These are phyloP conservation scores for Boloria euphrosyne DNA, from an alignment of 2,888 invertebrate genomes.

Conservation along the genomic window DNA sequence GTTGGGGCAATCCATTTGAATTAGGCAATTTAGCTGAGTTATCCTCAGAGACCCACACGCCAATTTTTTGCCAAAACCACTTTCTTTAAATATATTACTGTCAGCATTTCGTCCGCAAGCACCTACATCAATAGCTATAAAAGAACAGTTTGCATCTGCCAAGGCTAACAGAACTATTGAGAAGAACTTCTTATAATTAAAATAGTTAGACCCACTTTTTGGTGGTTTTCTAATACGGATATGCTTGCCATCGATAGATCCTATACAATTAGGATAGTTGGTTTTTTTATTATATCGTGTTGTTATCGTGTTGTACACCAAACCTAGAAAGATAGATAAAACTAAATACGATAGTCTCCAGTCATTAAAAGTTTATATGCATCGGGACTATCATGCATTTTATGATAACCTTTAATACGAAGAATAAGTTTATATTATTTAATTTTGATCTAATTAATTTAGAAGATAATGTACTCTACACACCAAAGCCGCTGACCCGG, in stretches of 20 bases:
- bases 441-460: too few relatives aligned
- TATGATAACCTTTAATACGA: too few relatives aligned
- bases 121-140: slow-evolving; percentile 39
- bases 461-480: too few relatives aligned
- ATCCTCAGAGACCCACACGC: slow-evolving; percentile 22
- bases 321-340: too few relatives aligned
- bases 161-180: slow-evolving; percentile 40
- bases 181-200: slow-evolving; percentile 37
- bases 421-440: too few relatives aligned
- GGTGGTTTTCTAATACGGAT: slow-evolving; percentile 39
- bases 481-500: too few relatives aligned
- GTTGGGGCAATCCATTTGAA: slow-evolving; percentile 29
- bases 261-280: slow-evolving; percentile 24
- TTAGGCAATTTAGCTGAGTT: slow-evolving; percentile 29
- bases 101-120: slow-evolving; percentile 20
- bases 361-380: too few relatives aligned
- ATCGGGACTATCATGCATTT: too few relatives aligned
- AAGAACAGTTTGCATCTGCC: slow-evolving; percentile 40
- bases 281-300: slow-evolving; percentile 24
- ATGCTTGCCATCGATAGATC: slow-evolving; percentile 39
- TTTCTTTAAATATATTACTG: slow-evolving; percentile 26
- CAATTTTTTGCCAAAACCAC: slow-evolving; percentile 24
- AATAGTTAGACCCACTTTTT: slow-evolving; percentile 39
- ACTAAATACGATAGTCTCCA: too few relatives aligned
- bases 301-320: too few relatives aligned